phyloP scores from a whole-genome alignment of 92 coral and sea anemone genomes.

The Phymanthus crucifer region DNA sequence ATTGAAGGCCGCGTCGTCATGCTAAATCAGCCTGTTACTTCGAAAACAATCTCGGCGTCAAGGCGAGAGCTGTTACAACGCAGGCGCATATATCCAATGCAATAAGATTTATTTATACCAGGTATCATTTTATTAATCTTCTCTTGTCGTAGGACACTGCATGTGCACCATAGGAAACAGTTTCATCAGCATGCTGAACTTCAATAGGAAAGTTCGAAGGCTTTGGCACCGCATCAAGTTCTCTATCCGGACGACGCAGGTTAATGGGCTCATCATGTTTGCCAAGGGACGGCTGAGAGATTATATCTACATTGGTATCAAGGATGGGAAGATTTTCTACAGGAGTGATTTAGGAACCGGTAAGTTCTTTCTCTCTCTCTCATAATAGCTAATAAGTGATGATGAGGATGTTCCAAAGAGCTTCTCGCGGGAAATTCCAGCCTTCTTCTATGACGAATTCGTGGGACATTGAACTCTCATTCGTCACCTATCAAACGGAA shows the following conservation, averaged over 20 bases:
- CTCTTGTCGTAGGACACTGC: conserved; percentile 63
- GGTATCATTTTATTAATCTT: not conserved
- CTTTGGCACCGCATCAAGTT: conserved; percentile 65
- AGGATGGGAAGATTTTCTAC: conserved; percentile 68
- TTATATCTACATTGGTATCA: conserved; percentile 70
- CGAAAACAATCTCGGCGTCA: too few relatives aligned
- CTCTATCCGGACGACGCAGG: conserved; percentile 66
- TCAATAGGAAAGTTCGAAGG: conserved; percentile 55
- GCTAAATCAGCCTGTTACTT: too few relatives aligned
- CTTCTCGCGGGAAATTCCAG: too few relatives aligned
- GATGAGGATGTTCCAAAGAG: too few relatives aligned
- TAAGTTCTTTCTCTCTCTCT: conserved; percentile 24
- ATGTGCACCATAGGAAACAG: conserved; percentile 64
- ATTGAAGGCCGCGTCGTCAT: too few relatives aligned
- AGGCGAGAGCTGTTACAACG: too few relatives aligned
- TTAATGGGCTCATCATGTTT: conserved; percentile 67
- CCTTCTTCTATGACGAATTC: too few relatives aligned
- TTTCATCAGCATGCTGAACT: conserved; percentile 60
- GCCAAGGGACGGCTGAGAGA: conserved; percentile 74
- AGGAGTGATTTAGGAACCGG: conserved; percentile 92
- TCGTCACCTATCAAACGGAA: too few relatives aligned
- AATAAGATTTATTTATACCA: too few relatives aligned
- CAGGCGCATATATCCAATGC: too few relatives aligned
- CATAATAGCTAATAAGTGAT: too few relatives aligned
- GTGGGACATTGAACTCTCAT: too few relatives aligned